Base-by-base conservation (phyloP, 2,888 invertebrate genomes). In the Imbricaverruca yamaguchii region DNA sequence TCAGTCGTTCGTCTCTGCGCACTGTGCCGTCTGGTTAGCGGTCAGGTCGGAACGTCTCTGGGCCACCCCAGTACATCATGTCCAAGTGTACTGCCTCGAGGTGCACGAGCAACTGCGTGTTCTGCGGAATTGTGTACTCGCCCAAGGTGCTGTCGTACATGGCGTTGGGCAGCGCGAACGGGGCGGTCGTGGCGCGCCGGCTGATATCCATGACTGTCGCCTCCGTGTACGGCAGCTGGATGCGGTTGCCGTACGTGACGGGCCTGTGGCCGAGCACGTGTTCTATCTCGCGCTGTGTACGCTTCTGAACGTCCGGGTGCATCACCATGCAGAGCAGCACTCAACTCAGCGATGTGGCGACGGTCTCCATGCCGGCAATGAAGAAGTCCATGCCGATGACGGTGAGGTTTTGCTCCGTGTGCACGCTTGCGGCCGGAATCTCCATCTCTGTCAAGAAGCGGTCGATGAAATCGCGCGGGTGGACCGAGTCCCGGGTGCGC, bases 241-340 rank as follows among this genome's bases (percentile, higher is more conserved):
- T 11, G 59, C 59, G 59, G 59, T 59, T 15, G 25, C 82, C 80
- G 53, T 83, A 56, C 18, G 81, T 61, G 0, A 81, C 81, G 25
- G 74, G 81, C n/a, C 81, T 80, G 80, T 67, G 57, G 4, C 84
- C 84, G 25, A 84, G 57, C 8, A 83, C 83, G 6, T 53, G 21
- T 81, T 85, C 85, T 13, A 85, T 80, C 80, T 84, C 84, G 10
- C 79, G 81, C 77, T 84, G 84, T 13, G 84, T 82, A 67, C 82
- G 81, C 10, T 81, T 61, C 81, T 84, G 85, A 10, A 83, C 82
- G 8, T 84, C 82, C 15, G 84, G 85, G 80, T 85, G 81, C n/a
- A 82, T 80, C 74, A 84, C 81, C 84, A 85, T 83, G 82, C 84
- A 84, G 61, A 85, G 15, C 15, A 85, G 55, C 9, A 80, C 23